These are phyloP conservation scores for Teleogryllus oceanicus DNA, from an alignment of 2,888 invertebrate genomes.

Conservation along the genomic window DNA sequence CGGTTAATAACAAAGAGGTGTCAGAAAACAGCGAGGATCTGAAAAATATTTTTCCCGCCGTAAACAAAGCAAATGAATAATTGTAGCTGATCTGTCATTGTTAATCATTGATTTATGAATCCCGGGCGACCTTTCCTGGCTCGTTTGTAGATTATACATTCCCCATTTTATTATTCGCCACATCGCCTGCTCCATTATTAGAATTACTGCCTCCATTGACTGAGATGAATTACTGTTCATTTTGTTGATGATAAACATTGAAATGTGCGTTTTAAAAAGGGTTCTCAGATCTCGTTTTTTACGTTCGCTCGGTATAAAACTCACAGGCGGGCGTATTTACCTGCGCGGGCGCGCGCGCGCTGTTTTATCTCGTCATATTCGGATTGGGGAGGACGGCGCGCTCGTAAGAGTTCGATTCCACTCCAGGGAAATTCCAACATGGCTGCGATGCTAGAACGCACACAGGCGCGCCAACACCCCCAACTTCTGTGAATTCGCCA, in stretches of 20 bases:
- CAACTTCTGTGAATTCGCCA: background rate
- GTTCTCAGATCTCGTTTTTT: conserved; percentile 18
- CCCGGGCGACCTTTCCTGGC: background rate
- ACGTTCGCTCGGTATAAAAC: background rate
- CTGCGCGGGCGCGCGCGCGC: background rate
- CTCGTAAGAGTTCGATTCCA: conserved; percentile 4
- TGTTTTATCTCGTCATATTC: conserved; percentile 11
- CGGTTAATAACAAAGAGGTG: conserved; percentile 1
- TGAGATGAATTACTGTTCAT: conserved; percentile 18
- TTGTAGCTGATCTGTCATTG: conserved; percentile 18
- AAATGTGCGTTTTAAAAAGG: conserved; percentile 18
- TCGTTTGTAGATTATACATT: conserved; percentile 18
- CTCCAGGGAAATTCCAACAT: background rate
- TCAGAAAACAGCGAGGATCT: background rate
- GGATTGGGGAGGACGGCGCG: background rate
- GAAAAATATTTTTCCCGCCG: background rate
- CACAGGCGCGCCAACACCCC: background rate
- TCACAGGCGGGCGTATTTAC: background rate
- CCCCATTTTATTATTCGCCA: conserved; percentile 5
- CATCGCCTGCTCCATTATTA: background rate
- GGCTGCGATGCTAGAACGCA: background rate
- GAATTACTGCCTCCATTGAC: conserved; percentile 10
- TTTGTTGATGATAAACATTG: conserved; percentile 18
- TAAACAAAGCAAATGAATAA: conserved; percentile 18
- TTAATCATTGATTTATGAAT: conserved; percentile 11